Conservation (phyloP, 1,140 invertebrate genomes). For the Trichogramma pretiosum region DNA sequence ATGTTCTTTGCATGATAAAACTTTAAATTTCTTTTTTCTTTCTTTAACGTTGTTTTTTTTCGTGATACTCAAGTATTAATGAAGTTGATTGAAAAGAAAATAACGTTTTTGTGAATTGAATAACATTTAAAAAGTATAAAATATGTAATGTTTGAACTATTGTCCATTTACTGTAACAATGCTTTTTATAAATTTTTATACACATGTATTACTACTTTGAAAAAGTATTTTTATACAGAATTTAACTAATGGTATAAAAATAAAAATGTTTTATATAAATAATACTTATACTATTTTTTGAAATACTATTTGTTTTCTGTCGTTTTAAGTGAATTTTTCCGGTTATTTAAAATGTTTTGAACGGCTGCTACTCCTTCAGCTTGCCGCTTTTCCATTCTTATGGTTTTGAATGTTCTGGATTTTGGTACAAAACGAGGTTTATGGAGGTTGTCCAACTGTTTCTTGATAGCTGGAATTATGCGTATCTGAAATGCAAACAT, state of each 20-base stretch:
- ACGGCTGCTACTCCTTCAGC: constrained; percentile 26
- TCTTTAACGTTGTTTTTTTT: no score
- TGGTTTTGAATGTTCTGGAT: constrained; percentile 1
- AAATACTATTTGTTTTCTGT: constrained; percentile 12
- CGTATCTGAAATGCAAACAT: constrained; percentile 36
- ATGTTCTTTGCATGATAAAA: no score
- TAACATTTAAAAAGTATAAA: neutral
- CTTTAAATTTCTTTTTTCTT: no score
- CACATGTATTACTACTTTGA: neutral
- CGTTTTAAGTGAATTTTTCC: no score
- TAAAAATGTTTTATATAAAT: neutral
- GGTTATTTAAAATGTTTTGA: constrained; percentile 25
- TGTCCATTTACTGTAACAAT: no score
- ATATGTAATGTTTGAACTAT: no score
- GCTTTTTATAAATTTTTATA: constrained; percentile 1
- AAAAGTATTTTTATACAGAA: constrained; percentile 10
- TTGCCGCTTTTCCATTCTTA: constrained; percentile 25
- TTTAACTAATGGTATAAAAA: constrained; percentile 9
- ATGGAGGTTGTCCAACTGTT: constrained; percentile 28
- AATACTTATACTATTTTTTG: neutral
- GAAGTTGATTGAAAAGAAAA: neutral
- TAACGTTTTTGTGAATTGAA: neutral
- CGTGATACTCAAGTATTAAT: no score
- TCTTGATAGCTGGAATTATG: constrained; percentile 40
- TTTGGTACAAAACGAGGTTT: no score